Conservation (phyloP, 2,113 vertebrate species). For the Notarius quadriscutis region DNA sequence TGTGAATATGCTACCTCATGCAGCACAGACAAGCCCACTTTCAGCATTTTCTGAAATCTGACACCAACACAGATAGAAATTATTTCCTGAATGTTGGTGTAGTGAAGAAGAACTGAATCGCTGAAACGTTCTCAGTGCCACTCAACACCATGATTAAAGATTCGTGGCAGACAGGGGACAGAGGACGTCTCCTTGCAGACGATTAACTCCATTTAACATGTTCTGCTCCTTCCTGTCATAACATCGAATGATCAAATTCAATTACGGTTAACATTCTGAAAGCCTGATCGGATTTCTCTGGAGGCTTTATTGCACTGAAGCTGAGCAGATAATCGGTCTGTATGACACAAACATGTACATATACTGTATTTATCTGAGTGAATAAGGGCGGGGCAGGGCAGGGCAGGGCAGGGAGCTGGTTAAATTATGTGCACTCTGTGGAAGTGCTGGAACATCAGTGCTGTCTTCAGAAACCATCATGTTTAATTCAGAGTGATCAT, state of each 20-base stretch:
- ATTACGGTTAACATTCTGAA: slow-evolving; percentile 61
- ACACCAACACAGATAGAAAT: no score
- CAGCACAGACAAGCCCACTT: no score
- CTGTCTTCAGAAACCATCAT: background rate
- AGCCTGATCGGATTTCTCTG: slow-evolving; percentile 52
- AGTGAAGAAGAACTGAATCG: background rate
- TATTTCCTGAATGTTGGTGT: background rate
- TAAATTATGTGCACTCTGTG: background rate
- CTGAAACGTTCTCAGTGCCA: background rate
- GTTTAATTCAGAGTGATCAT: background rate
- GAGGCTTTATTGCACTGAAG: slow-evolving; percentile 44
- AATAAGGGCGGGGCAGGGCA: no score
- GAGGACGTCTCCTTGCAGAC: slow-evolving; percentile 65
- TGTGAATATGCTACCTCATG: no score
- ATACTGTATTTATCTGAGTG: no score
- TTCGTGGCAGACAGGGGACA: slow-evolving; percentile 53
- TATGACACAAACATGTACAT: slow-evolving; percentile 1
- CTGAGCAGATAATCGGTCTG: slow-evolving; percentile 12
- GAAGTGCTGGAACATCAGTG: no score
- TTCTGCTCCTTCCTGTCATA: slow-evolving; percentile 57
- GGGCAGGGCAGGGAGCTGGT: no score
- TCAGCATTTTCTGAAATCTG: no score
- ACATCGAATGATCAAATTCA: slow-evolving; percentile 63
- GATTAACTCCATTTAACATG: slow-evolving; percentile 66
- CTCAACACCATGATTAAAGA: slow-evolving; percentile 50